A percentile compares a stretch with the other conserved stretches of the same genome.
phyloP scores from a whole-genome alignment of 2,888 invertebrate species.

The Chromoteleia sp. region DNA sequence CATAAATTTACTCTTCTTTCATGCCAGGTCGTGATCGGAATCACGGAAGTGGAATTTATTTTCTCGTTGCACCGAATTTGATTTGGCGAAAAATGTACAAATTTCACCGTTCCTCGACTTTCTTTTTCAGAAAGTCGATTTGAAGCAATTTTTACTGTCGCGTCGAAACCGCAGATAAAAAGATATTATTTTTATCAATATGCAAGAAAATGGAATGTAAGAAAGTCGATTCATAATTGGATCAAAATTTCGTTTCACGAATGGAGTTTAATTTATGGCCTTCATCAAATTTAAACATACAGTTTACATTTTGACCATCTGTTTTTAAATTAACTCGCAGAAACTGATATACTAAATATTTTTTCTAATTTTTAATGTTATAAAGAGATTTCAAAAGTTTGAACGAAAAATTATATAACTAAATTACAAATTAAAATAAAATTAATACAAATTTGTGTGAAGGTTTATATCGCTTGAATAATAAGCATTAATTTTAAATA shows the following conservation, averaged over 20 bases:
- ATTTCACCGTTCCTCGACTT: constrained; percentile 46
- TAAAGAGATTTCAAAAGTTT: too few species aligned
- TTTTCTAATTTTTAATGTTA: too few species aligned
- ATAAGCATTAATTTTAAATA: background rate
- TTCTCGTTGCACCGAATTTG: constrained; percentile 53
- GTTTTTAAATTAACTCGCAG: background rate
- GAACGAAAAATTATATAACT: too few species aligned
- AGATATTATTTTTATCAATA: constrained; percentile 21
- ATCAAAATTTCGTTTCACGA: constrained; percentile 6
- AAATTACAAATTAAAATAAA: too few species aligned
- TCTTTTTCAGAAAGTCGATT: constrained; percentile 60
- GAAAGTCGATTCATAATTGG: constrained; percentile 33
- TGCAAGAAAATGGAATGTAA: constrained; percentile 11
- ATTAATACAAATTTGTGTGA: too few species aligned
- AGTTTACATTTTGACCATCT: too few species aligned
- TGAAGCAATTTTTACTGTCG: constrained; percentile 42
- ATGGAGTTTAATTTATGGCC: background rate
- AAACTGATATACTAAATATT: too few species aligned
- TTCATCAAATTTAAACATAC: background rate
- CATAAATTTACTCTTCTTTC: constrained; percentile 41
- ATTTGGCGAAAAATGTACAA: constrained; percentile 39
- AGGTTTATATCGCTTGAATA: too few species aligned
- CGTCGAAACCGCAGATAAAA: constrained; percentile 7
- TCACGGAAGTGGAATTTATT: constrained; percentile 48
- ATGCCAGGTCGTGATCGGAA: constrained; percentile 46